These are phyloP conservation scores for Cirrhinus molitorella DNA, from an alignment of 2,797 vertebrate genomes.

Conservation along the genomic window DNA sequence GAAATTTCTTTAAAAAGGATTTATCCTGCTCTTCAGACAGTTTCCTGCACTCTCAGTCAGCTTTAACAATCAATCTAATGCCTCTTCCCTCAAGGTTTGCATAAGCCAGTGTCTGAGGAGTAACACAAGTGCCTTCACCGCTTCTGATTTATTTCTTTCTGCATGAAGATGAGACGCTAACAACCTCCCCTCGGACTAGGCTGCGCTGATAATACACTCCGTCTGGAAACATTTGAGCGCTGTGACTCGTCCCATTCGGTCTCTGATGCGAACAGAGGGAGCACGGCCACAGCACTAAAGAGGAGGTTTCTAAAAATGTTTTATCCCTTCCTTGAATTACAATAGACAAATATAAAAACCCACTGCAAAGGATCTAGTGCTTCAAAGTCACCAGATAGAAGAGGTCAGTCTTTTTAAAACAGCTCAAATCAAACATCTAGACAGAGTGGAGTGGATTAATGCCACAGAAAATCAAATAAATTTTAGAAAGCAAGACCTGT, in stretches of 20 bases:
- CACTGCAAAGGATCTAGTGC: neutral
- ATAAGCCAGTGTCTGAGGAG: constrained; percentile 71
- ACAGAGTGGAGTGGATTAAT: neutral
- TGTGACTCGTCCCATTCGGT: constrained; percentile 43
- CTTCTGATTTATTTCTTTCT: constrained; percentile 77
- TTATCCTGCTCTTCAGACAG: constrained; percentile 66
- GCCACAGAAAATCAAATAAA: constrained; percentile 6
- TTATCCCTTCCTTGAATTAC: constrained; percentile 21
- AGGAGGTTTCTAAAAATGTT: constrained; percentile 33
- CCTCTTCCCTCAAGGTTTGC: constrained; percentile 68
- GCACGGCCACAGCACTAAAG: constrained; percentile 19
- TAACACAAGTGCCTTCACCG: constrained; percentile 77
- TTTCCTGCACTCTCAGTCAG: constrained; percentile 65
- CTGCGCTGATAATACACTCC: constrained; percentile 53
- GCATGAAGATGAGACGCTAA: constrained; percentile 74
- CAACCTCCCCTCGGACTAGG: constrained; percentile 72
- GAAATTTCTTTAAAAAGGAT: constrained; percentile 74
- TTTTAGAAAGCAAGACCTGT: neutral
- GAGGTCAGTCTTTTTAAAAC: constrained; percentile 13
- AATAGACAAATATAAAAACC: constrained; percentile 1
- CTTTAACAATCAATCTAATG: constrained; percentile 76
- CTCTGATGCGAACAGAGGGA: constrained; percentile 35
- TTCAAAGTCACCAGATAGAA: neutral
- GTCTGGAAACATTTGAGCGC: constrained; percentile 49
- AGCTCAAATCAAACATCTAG: neutral